Evolutionary conservation across 2,888 invertebrate species (phyloP).

Genomic region (Alitta virens): DNA sequence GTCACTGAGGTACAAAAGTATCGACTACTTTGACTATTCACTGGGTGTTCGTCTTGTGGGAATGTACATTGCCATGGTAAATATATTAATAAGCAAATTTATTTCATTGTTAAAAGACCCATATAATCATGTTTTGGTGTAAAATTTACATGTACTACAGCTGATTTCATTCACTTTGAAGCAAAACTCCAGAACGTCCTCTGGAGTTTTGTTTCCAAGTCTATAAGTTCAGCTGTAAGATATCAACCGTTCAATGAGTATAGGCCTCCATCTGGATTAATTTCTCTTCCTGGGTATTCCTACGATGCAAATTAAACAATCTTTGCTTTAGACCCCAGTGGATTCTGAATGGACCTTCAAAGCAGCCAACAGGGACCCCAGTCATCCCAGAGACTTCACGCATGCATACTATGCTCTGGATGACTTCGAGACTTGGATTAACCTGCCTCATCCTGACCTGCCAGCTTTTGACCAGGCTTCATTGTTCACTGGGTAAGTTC

Average conservation of each 20-base stretch:
- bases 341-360: constrained; percentile 25
- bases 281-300: too few species aligned
- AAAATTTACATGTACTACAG: too few species aligned
- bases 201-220: too few species aligned
- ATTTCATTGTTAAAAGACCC: too few species aligned
- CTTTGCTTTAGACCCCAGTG: constrained; percentile 14
- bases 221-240: too few species aligned
- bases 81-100: too few species aligned
- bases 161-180: too few species aligned
- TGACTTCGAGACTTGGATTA: constrained; percentile 22
- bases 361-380: constrained; percentile 24
- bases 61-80: constrained; percentile 41
- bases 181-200: too few species aligned
- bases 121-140: too few species aligned
- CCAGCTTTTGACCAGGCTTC: constrained; percentile 34
- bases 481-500: constrained; percentile 29
- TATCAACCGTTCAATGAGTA: too few species aligned
- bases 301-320: too few species aligned
- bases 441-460: constrained; percentile 10
- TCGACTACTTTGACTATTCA: constrained; percentile 30
- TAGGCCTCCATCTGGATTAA: too few species aligned
- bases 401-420: constrained; percentile 25
- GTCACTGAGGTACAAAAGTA: constrained; percentile 37
- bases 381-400: constrained; percentile 25
- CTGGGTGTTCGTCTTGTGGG: constrained; percentile 38